Evolutionary conservation across 2,888 invertebrate genomes (phyloP), one percentile per base, ranked within the genome.

Genomic region (Timema podura): DNA sequence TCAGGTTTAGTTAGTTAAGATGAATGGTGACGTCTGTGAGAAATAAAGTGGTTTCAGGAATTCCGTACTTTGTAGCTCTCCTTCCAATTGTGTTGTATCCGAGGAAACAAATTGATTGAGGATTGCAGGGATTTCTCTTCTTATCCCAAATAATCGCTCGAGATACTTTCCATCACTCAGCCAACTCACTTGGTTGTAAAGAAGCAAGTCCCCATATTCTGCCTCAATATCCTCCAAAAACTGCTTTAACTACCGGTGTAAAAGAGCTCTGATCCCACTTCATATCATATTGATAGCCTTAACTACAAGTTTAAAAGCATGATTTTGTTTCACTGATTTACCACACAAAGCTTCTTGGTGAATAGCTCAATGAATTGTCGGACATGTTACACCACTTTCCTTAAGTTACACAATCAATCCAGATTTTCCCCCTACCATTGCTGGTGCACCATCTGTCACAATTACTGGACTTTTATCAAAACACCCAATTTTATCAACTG

Each of bases 321-420:
- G 45, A 44, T n/a, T 54, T 54, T 67, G 51, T 54, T 67, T 67
- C 54, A 30, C 30, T 46, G 54, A 57, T 16, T 67, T 67, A 6
- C 57, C 67, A 57, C 57, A 67, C 45, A 67, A 67, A 48, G 68
- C n/a, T 16, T 67, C 54, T 44, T 54, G 51, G 67, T 67, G 67
- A 67, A 54, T 67, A 13, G 54, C 45, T 51, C 67, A 54, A 44
- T 67, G 45, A 44, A 67, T 54, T 46, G 54, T 57, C n/a, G 67
- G 67, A 57, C 30, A 67, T 30, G 13, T 67, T 6, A 45, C 45
- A 6, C 45, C 9, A 13, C 54, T 67, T 45, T 66, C 48, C 10
- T 51, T 48, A 9, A 66, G 10, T 66, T 44, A 15, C 9, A 10
- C 57, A 54, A 54, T 46, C 30, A 68, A 48, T 6, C 68, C 68